Evolutionary conservation across 2,888 invertebrate species (phyloP).

Genomic region (Bedellia somnulentella): DNA sequence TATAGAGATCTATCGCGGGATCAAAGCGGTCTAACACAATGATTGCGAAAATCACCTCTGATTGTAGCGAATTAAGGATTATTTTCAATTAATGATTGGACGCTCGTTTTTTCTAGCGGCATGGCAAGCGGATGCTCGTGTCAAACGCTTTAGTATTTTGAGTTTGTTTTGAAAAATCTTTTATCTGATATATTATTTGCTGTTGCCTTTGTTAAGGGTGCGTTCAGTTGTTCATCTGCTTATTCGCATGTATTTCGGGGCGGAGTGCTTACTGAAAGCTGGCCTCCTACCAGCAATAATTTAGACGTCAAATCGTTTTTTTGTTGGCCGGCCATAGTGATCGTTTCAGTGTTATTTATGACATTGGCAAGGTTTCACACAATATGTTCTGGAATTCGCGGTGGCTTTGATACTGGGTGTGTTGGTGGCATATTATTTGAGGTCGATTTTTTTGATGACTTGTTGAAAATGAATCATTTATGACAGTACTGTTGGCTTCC

Average conservation of each 20-base stretch:
- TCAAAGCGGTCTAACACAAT: too few relatives aligned
- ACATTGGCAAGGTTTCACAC: conserved; percentile 40
- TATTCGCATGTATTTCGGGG: conserved; percentile 27
- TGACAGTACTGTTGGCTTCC: too few relatives aligned
- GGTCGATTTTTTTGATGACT: too few relatives aligned
- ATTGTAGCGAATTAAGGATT: too few relatives aligned
- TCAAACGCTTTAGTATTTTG: conserved; percentile 61
- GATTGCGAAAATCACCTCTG: too few relatives aligned
- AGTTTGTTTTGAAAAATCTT: conserved; percentile 64
- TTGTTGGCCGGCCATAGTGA: conserved; percentile 40
- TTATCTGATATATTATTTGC: conserved; percentile 58
- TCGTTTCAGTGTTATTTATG: conserved; percentile 57
- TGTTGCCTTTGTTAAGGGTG: conserved; percentile 40
- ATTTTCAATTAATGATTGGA: too few relatives aligned
- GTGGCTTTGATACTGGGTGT: conserved; percentile 37
- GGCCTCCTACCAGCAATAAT: conserved; percentile 46
- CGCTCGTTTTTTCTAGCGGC: background rate
- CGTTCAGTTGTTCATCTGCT: conserved; percentile 36
- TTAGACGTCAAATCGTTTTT: conserved; percentile 57
- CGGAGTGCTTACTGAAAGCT: conserved; percentile 40
- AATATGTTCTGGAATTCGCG: conserved; percentile 44
- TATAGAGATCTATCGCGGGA: conserved; percentile 60
- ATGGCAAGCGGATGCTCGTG: conserved; percentile 53
- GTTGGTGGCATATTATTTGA: too few relatives aligned
- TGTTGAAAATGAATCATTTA: too few relatives aligned